A percentile compares a stretch with the other conserved stretches of the same genome.
Conservation (phyloP, 1,140 invertebrate species). For the Hesperophylax magnus region DNA sequence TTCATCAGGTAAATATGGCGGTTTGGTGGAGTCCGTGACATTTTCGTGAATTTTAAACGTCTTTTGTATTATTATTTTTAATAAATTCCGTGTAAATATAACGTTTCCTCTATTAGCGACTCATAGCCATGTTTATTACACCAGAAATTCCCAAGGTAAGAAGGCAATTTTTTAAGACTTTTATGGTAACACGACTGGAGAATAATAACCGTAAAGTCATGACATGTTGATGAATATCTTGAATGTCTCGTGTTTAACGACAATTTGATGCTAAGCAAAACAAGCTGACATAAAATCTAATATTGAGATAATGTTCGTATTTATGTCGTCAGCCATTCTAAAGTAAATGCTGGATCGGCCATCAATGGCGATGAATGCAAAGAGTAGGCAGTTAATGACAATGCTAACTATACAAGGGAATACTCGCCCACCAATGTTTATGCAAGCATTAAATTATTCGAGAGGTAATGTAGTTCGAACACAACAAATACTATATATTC, state of each 20-base stretch:
- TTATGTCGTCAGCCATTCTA: neutral
- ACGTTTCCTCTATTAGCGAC: slow-evolving; percentile 2
- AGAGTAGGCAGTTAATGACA: slow-evolving; percentile 21
- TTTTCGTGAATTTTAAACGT: slow-evolving; percentile 30
- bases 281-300: too few species aligned
- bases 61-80: neutral
- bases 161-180: neutral
- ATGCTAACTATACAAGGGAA: neutral
- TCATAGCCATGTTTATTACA: too few species aligned
- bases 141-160: too few species aligned
- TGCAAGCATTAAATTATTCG: neutral
- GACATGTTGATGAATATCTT: too few species aligned
- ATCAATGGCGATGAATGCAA: neutral
- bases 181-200: neutral
- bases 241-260: too few species aligned
- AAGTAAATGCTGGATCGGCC: neutral
- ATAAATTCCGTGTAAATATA: slow-evolving; percentile 21
- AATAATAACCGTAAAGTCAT: too few species aligned
- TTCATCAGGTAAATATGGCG: slow-evolving; percentile 6
- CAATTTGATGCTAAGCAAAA: too few species aligned
- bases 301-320: neutral
- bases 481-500: too few species aligned
- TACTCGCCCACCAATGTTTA: neutral
- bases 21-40: slow-evolving; percentile 2
- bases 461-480: neutral